Conservation (phyloP, 2,888 invertebrate genomes). For the Harpalus rubripes region DNA sequence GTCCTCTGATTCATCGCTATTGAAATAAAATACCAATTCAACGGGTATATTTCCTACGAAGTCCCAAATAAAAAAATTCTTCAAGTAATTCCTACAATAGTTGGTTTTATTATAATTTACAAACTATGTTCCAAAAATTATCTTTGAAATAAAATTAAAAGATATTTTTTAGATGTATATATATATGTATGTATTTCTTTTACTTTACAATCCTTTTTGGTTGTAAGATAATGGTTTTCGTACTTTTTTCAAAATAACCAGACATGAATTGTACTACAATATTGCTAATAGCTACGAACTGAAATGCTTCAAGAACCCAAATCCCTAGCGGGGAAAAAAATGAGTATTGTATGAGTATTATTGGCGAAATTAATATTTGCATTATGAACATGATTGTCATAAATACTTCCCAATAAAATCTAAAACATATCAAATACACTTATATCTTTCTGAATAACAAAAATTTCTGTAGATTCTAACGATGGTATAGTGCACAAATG, state of each 20-base stretch:
- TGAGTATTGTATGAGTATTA: background rate
- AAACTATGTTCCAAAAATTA: background rate
- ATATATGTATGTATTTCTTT: background rate
- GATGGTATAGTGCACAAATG: too few relatives aligned
- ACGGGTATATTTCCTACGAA: slow-evolving; percentile 30
- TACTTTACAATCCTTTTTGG: slow-evolving; percentile 35
- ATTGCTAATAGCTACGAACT: slow-evolving; percentile 10
- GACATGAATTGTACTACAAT: slow-evolving; percentile 52
- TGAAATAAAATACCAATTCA: background rate
- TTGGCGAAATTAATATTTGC: background rate
- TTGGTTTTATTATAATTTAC: background rate
- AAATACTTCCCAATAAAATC: slow-evolving; percentile 58
- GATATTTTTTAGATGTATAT: background rate
- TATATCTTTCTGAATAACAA: too few relatives aligned
- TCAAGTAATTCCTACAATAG: slow-evolving; percentile 41
- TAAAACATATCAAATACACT: slow-evolving; percentile 1
- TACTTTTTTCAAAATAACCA: slow-evolving; percentile 55
- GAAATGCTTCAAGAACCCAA: background rate
- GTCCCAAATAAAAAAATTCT: slow-evolving; percentile 38
- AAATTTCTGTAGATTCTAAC: too few relatives aligned
- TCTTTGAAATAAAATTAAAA: background rate
- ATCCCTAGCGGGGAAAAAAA: background rate
- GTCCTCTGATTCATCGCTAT: background rate
- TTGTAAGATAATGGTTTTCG: slow-evolving; percentile 40
- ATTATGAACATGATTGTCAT: slow-evolving; percentile 47